These are phyloP conservation scores for Australoheros scitulus DNA, from an alignment of 2,113 vertebrate genomes.

Conservation along the genomic window DNA sequence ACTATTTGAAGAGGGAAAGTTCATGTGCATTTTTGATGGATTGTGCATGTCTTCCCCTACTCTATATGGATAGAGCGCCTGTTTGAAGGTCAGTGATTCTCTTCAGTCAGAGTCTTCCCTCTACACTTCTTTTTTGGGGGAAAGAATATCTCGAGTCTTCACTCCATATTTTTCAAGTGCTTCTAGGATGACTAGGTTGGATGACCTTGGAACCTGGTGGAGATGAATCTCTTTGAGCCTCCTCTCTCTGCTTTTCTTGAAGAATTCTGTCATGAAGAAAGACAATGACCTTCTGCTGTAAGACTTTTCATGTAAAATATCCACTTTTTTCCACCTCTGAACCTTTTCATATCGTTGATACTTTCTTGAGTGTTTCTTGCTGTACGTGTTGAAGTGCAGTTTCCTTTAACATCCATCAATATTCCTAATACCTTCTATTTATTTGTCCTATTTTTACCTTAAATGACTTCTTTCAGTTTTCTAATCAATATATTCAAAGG, in stretches of 20 bases:
- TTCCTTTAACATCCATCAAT: slow-evolving; percentile 2
- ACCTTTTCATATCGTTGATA: slow-evolving; percentile 54
- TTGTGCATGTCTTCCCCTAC: slow-evolving; percentile 77
- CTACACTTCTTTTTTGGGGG: slow-evolving; percentile 55
- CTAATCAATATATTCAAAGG: not conserved
- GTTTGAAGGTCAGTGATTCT: slow-evolving; percentile 82
- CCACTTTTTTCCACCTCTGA: slow-evolving; percentile 42
- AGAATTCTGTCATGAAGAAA: slow-evolving; percentile 67
- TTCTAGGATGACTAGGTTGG: slow-evolving; percentile 75
- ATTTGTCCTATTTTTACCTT: not conserved
- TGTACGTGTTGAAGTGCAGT: not conserved
- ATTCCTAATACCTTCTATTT: not conserved
- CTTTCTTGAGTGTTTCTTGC: slow-evolving; percentile 22
- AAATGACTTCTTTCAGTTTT: not conserved
- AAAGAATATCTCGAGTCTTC: slow-evolving; percentile 67
- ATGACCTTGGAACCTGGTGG: slow-evolving; percentile 70
- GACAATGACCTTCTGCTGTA: slow-evolving; percentile 61
- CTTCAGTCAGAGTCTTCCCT: slow-evolving; percentile 71
- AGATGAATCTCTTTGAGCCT: slow-evolving; percentile 72
- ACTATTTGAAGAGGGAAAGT: slow-evolving; percentile 81
- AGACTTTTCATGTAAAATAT: slow-evolving; percentile 67
- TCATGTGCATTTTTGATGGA: slow-evolving; percentile 83
- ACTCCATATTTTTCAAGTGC: slow-evolving; percentile 72
- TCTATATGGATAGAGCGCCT: slow-evolving; percentile 81
- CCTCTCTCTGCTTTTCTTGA: slow-evolving; percentile 43